Base-by-base conservation (phyloP, 1,140 invertebrate species). In the Periplaneta americana region DNA sequence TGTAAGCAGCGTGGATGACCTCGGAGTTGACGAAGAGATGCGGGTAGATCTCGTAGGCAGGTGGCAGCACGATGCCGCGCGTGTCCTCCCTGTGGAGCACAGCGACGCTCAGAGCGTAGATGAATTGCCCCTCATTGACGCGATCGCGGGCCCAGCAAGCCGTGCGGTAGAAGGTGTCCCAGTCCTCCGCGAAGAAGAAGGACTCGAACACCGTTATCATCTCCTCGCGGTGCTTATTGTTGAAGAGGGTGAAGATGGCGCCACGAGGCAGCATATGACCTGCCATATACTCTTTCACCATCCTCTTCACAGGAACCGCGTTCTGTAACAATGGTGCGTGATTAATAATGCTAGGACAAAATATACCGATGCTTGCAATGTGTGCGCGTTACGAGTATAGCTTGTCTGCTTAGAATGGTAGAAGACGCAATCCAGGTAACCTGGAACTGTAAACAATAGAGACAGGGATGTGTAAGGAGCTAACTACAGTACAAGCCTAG, bases 171-270 rank as follows among this genome's bases (percentile, higher is more conserved):
- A 94, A 94, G 22, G 88, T 91, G 9, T 92, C 91, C 83, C 91
- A 93, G 83, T 93, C 90, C 85, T 94, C 93, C 79, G 93, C 93
- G 83, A 91, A 91, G 87, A 91, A 93, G 84, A 95, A 90, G 81
- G 94, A 84, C 81, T 94, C 91, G 89, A 94, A 95, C 78, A 94
- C 86, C 15, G 89, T 89, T 6, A 90, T 87, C 35, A 92, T 91
- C 87, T 95, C 92, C 75, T 91, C 87, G n/a, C 91, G 84, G 76
- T 94, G 92, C 18, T 91, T 89, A 34, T 90, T 88, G 79, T 93
- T 87, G 83, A 91, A 88, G 22, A 91, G 83, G 28, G 92, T 91
- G 84, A 93, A 95, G 39, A 93, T 88, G 83, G 91, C 89, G 79
- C 91, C 92, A 82, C 89, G 89, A 0, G 92, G 87, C 34, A 91